These are phyloP conservation scores for Palythoa grandiflora DNA, from an alignment of 92 coral and sea anemone genomes.

Conservation along the genomic window DNA sequence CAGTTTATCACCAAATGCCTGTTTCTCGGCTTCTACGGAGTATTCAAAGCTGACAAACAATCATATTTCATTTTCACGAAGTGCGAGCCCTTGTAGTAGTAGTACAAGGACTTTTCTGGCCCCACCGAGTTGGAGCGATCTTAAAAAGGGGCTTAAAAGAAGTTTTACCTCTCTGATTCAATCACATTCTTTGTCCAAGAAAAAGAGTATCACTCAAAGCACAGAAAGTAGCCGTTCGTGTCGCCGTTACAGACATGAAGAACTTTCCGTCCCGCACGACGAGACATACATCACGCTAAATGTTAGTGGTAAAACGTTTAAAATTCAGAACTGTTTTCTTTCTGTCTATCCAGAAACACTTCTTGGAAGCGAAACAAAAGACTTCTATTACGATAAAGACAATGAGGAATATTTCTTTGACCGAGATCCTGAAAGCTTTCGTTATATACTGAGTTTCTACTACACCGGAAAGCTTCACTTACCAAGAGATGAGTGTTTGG, in stretches of 20 bases:
- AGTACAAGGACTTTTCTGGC: constrained; percentile 20
- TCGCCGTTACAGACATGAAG: constrained; percentile 51
- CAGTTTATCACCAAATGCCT: neutral
- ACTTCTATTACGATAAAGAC: constrained; percentile 58
- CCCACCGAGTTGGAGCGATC: constrained; percentile 3
- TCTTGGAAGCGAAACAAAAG: constrained; percentile 68
- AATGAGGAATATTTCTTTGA: constrained; percentile 81
- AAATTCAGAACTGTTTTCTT: constrained; percentile 76
- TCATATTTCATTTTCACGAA: neutral
- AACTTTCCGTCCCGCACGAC: constrained; percentile 75
- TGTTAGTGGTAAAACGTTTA: constrained; percentile 78
- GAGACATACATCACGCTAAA: constrained; percentile 60
- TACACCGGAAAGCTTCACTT: constrained; percentile 81
- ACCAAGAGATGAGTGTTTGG: constrained; percentile 83
- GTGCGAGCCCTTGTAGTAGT: neutral
- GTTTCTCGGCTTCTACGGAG: neutral
- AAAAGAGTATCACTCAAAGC: constrained; percentile 13
- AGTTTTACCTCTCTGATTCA: constrained; percentile 78
- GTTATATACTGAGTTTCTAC: constrained; percentile 88
- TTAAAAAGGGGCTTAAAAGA: constrained; percentile 29
- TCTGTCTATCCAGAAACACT: constrained; percentile 78
- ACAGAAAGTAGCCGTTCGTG: neutral
- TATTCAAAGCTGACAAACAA: neutral
- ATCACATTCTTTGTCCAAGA: constrained; percentile 49
- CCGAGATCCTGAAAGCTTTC: constrained; percentile 84